A percentile compares a stretch with the other conserved stretches of the same genome.
Conservation (phyloP, 2,113 vertebrate genomes). For the Anarrhichthys ocellatus region DNA sequence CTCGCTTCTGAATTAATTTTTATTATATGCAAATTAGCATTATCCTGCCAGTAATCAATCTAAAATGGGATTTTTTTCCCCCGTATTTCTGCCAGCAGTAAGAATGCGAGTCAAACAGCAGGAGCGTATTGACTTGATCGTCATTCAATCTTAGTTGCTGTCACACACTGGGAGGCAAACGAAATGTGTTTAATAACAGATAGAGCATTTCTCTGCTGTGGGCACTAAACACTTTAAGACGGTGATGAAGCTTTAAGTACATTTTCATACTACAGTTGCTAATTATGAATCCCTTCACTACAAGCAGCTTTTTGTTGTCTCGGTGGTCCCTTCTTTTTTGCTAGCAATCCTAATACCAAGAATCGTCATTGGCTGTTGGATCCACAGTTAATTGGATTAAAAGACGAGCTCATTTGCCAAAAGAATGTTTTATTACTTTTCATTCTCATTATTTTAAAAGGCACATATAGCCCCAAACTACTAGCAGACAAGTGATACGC, state of each 20-base stretch:
- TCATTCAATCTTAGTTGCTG: slow-evolving; percentile 21
- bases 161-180: slow-evolving; percentile 33
- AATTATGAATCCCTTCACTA: slow-evolving; percentile 21
- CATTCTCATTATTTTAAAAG: slow-evolving; percentile 38
- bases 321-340: not conserved
- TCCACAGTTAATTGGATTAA: slow-evolving; percentile 61
- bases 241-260: not conserved
- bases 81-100: slow-evolving; percentile 4
- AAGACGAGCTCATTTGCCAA: slow-evolving; percentile 48
- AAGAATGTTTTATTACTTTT: slow-evolving; percentile 48
- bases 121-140: slow-evolving; percentile 37
- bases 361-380: slow-evolving; percentile 55
- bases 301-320: not conserved
- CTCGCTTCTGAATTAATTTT: slow-evolving; percentile 47
- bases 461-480: slow-evolving; percentile 37
- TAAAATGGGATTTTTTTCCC: slow-evolving; percentile 30
- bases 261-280: slow-evolving; percentile 1
- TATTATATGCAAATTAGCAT: slow-evolving; percentile 58
- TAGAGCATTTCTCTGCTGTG: not conserved
- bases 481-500: slow-evolving; percentile 46
- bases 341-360: slow-evolving; percentile 28
- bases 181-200: slow-evolving; percentile 37
- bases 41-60: slow-evolving; percentile 58
- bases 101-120: slow-evolving; percentile 42
- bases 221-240: slow-evolving; percentile 29